Conservation (phyloP, 2,888 invertebrate species). For the Ormyrus thymus region DNA sequence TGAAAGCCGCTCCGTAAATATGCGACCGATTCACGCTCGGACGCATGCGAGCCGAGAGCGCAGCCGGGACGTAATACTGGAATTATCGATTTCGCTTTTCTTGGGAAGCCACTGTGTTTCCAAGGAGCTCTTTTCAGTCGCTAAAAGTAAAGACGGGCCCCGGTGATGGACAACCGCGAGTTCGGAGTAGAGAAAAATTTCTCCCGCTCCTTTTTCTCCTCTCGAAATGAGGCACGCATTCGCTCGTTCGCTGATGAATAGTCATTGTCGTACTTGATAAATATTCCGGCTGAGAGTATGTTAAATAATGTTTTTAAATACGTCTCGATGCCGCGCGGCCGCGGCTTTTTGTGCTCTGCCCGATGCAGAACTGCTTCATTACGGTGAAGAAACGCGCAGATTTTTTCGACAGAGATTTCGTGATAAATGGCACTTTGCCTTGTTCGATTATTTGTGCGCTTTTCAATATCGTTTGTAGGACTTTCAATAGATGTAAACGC, state of each 20-base stretch:
- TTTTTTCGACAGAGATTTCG: neutral
- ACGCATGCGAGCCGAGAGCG: no score
- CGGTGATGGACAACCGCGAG: no score
- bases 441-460: neutral
- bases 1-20: slow-evolving; percentile 15
- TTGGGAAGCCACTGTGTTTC: neutral
- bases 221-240: slow-evolving; percentile 8
- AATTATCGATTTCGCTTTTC: slow-evolving; percentile 11
- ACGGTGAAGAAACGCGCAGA: neutral
- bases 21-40: slow-evolving; percentile 1
- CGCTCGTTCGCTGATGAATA: slow-evolving; percentile 32
- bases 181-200: slow-evolving; percentile 18
- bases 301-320: slow-evolving; percentile 49
- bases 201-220: neutral
- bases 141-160: slow-evolving; percentile 18
- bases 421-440: slow-evolving; percentile 1
- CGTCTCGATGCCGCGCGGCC: neutral
- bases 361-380: slow-evolving; percentile 35
- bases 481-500: neutral
- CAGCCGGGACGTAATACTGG: no score
- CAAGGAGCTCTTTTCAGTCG: slow-evolving; percentile 33
- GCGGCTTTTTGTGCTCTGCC: neutral
- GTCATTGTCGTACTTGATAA: slow-evolving; percentile 45
- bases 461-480: neutral
- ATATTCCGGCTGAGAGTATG: slow-evolving; percentile 39